Evolutionary conservation across 2,113 vertebrate species (phyloP).

Genomic region (Anoura caudifer): DNA sequence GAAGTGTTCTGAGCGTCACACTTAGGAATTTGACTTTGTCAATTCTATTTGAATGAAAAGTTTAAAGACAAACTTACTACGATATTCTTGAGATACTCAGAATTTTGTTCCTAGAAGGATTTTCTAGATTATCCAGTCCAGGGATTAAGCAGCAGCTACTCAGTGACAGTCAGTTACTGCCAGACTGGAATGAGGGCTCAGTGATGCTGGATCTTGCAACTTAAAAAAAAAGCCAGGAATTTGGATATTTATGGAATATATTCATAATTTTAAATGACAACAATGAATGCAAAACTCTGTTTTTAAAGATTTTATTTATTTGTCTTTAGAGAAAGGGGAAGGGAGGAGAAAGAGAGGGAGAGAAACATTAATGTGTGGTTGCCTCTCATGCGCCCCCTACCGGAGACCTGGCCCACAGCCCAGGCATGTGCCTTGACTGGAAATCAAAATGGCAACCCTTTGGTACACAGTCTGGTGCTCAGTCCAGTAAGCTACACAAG

Average conservation of each 20-base stretch:
- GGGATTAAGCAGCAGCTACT: background rate
- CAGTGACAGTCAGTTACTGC: background rate
- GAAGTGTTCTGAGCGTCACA: background rate
- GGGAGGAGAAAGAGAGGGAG: too few species aligned
- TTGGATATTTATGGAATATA: background rate
- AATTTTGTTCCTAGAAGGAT: slow-evolving; percentile 2
- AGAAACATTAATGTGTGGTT: too few species aligned
- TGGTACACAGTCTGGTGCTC: too few species aligned
- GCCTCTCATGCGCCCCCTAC: too few species aligned
- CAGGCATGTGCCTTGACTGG: too few species aligned
- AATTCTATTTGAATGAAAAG: background rate
- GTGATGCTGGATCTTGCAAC: background rate
- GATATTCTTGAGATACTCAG: background rate
- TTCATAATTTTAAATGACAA: background rate
- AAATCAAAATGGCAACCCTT: too few species aligned
- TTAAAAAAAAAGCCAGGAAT: background rate
- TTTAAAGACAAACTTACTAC: background rate
- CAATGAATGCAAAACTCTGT: slow-evolving; percentile 2
- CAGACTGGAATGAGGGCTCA: background rate
- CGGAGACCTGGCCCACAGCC: too few species aligned
- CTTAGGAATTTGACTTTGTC: background rate
- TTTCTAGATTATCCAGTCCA: background rate
- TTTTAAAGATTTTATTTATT: too few species aligned
- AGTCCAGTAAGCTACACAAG: too few species aligned
- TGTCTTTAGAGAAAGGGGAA: too few species aligned